phyloP scores from a whole-genome alignment of 2,797 vertebrate species.

The Tympanoctomys barrerae region DNA sequence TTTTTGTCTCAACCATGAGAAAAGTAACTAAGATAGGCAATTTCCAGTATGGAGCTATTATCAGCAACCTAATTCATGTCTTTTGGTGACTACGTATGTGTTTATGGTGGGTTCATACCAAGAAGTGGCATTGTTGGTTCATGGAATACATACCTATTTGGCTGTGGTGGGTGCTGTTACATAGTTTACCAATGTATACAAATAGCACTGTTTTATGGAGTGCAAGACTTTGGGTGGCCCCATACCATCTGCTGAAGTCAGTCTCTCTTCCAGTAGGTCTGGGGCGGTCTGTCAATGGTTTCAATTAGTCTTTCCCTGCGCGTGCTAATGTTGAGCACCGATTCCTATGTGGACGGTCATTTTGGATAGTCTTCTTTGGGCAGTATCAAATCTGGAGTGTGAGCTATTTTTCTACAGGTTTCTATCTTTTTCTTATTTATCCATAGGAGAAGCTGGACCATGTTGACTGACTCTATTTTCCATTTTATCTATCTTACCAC shows the following conservation, averaged over 20 bases:
- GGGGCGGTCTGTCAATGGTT: neutral
- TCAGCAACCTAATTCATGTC: neutral
- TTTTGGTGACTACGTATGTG: neutral
- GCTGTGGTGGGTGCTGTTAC: neutral
- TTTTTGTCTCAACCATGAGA: neutral
- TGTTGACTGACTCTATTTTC: neutral
- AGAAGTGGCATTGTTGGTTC: neutral
- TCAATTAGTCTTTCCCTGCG: neutral
- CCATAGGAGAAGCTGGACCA: neutral
- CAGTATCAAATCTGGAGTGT: neutral
- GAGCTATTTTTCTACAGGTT: neutral
- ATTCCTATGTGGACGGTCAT: neutral
- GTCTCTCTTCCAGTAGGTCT: neutral
- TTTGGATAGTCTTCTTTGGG: neutral
- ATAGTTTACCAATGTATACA: neutral
- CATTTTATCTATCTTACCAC: neutral
- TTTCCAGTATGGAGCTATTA: neutral
- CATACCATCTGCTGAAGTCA: neutral
- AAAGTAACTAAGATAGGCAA: neutral
- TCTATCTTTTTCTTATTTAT: conserved; percentile 10
- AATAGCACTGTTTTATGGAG: neutral
- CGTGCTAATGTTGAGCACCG: neutral
- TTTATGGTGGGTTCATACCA: neutral
- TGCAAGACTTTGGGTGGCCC: neutral
- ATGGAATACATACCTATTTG: neutral